These are phyloP conservation scores for Theocolax elegans DNA, from an alignment of 1,140 invertebrate genomes.

Conservation along the genomic window DNA sequence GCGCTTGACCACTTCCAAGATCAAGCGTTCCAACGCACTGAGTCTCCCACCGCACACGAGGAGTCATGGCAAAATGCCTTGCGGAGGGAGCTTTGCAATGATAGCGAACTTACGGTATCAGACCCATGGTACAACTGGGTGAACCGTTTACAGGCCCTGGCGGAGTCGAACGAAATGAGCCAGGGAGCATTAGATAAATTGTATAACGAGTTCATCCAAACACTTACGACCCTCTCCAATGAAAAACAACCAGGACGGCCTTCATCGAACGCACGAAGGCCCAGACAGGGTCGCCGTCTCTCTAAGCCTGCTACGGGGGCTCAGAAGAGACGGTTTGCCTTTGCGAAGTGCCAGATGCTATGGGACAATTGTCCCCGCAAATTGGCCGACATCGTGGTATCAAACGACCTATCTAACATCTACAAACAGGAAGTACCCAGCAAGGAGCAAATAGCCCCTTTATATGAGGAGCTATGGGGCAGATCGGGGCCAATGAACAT, in stretches of 20 bases:
- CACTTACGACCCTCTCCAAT: not conserved
- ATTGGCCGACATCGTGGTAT: not conserved
- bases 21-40: not conserved
- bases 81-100: not conserved
- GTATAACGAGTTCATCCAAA: not conserved
- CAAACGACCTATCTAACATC: not conserved
- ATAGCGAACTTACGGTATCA: not conserved
- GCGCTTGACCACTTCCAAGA: no score
- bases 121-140: not conserved
- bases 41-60: not conserved
- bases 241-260: not conserved
- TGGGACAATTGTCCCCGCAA: not conserved
- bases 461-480: not conserved
- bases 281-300: not conserved
- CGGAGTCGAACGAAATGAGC: not conserved
- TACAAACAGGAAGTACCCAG: not conserved
- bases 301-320: not conserved
- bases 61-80: not conserved
- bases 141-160: not conserved
- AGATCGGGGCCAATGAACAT: not conserved
- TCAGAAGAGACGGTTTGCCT: not conserved
- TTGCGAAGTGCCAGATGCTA: not conserved
- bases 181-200: not conserved
- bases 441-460: not conserved
- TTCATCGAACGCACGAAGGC: not conserved